Base-by-base conservation (phyloP, 23 tunicate genomes). In the Diplosoma virens region DNA sequence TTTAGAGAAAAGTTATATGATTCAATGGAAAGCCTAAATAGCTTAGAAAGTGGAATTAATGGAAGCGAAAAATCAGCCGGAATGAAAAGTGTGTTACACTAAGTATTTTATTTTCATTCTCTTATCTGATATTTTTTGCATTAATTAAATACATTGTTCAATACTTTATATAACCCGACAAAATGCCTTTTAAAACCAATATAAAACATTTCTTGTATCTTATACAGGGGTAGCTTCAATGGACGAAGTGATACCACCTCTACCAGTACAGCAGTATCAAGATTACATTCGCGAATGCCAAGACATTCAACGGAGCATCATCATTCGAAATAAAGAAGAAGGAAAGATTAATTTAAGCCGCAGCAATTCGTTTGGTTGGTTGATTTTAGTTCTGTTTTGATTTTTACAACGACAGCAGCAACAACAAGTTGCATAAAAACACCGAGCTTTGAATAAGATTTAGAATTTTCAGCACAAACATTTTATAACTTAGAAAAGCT, bases 1-100 rank as follows among this genome's bases (percentile, higher is more conserved):
- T 11, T 2, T 67, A 88, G 95, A 73, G 88, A 88, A 69, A 88
- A 88, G 52, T 88, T 88, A 11, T 84, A 79, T 59, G 95, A 88
- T 68, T 88, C 95, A 30, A 87, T 88, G 84, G 95, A 88, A 41
- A 88, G 95, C 59, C 53, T 88, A 3, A 88, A 81, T 25, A 88
- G 95, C 80, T 61, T 58, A 29, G 95, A 88, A 2, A 37, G 79
- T 30, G 55, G 60, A 22, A 37, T 61, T 3, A 71, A 79, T 48
- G 85, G 85, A 27, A 68, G 45, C 14, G n/a, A n/a, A n/a, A n/a
- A n/a, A n/a, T n/a, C n/a, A n/a, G n/a, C n/a, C n/a, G n/a, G n/a
- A n/a, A n/a, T n/a, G n/a, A n/a, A n/a, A n/a, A n/a, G n/a, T n/a
- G n/a, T n/a, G n/a, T n/a, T n/a, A n/a, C n/a, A n/a, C n/a, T n/a